phyloP scores from a whole-genome alignment of 2,113 vertebrate genomes.

The Indicator maculatus region DNA sequence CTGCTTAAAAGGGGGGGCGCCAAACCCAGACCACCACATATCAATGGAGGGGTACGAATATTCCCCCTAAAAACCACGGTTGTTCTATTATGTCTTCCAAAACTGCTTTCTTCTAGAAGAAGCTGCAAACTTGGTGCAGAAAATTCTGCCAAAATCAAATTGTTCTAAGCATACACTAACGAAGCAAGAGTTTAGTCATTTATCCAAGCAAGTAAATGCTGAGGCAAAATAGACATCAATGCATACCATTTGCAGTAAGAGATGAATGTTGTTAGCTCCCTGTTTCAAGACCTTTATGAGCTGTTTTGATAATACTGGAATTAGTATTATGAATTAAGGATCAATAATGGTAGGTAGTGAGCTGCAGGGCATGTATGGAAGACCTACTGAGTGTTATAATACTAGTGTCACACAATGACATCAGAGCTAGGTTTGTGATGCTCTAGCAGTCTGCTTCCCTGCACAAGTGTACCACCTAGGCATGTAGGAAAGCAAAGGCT shows the following conservation, averaged over 20 bases:
- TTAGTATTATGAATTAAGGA: neutral
- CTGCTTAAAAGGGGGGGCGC: too few relatives aligned
- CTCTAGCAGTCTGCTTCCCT: neutral
- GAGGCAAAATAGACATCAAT: neutral
- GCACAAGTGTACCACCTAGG: neutral
- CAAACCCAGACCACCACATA: neutral
- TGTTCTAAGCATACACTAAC: neutral
- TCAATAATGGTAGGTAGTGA: neutral
- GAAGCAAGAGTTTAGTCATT: neutral
- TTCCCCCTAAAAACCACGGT: neutral
- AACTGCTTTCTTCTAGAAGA: neutral
- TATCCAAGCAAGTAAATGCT: neutral
- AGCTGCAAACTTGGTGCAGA: neutral
- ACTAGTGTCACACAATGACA: neutral
- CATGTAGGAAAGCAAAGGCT: neutral
- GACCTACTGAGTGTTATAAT: neutral
- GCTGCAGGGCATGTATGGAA: neutral
- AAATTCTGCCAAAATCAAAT: neutral
- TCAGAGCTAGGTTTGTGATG: neutral
- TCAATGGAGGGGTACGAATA: accelerated
- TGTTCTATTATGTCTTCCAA: neutral
- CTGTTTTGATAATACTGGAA: neutral
- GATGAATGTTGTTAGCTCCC: neutral
- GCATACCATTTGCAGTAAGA: neutral
- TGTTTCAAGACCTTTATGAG: neutral